phyloP scores from a whole-genome alignment of 2,797 vertebrate genomes.

The Sphaeramia orbicularis region DNA sequence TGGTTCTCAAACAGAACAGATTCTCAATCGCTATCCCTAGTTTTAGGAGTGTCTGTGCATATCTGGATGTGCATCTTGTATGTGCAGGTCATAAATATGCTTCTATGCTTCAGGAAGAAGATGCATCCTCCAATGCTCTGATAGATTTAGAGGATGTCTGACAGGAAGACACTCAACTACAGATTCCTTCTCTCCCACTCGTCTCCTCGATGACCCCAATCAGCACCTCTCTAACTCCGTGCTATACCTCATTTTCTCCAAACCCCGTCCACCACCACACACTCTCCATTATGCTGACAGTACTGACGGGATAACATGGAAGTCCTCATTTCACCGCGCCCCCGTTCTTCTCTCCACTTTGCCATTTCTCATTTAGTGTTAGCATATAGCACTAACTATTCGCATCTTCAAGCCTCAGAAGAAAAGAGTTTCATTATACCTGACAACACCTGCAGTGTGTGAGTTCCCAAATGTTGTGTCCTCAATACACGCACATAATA shows the following conservation, averaged over 20 bases:
- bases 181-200: neutral
- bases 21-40: too few relatives aligned
- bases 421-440: slow-evolving; percentile 26
- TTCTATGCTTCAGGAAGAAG: too few relatives aligned
- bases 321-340: slow-evolving; percentile 21
- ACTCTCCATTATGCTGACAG: slow-evolving; percentile 54
- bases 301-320: slow-evolving; percentile 27
- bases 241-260: slow-evolving; percentile 35
- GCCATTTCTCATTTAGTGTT: slow-evolving; percentile 41
- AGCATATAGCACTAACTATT: slow-evolving; percentile 40
- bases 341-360: neutral
- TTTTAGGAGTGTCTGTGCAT: neutral
- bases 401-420: slow-evolving; percentile 17
- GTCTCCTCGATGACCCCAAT: slow-evolving; percentile 58
- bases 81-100: neutral
- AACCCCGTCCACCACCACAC: slow-evolving; percentile 13
- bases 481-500: slow-evolving; percentile 10
- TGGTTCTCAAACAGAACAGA: too few relatives aligned
- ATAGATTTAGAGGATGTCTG: slow-evolving; percentile 6
- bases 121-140: neutral
- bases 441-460: slow-evolving; percentile 28
- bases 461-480: neutral
- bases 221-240: slow-evolving; percentile 53
- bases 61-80: neutral
- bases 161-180: slow-evolving; percentile 15